Conservation (phyloP, 2,888 invertebrate genomes). For the Athripsodes cinereus region DNA sequence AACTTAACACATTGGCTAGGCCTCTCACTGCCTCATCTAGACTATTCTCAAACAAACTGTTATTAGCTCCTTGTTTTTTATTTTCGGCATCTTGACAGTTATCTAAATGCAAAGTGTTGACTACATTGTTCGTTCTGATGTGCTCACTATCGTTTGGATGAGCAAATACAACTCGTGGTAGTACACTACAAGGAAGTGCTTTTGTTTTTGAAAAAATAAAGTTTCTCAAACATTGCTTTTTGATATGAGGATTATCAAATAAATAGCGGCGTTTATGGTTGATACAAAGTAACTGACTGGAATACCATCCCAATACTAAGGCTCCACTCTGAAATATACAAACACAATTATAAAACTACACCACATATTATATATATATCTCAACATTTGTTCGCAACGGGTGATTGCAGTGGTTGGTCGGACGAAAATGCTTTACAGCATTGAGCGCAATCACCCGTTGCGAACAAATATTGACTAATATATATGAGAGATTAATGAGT, state of each 20-base stretch:
- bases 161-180: slow-evolving; percentile 30
- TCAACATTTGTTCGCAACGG: neutral
- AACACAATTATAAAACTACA: no score
- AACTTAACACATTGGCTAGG: slow-evolving; percentile 51
- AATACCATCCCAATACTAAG: slow-evolving; percentile 56
- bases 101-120: neutral
- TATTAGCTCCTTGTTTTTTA: neutral
- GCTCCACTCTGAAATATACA: slow-evolving; percentile 49
- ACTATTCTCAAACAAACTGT: neutral
- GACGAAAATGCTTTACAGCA: no score
- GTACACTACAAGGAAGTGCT: slow-evolving; percentile 24
- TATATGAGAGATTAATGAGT: no score
- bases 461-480: no score
- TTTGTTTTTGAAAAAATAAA: slow-evolving; percentile 25
- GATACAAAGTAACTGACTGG: slow-evolving; percentile 50
- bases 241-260: neutral
- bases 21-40: slow-evolving; percentile 32
- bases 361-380: neutral
- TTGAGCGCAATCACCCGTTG: no score
- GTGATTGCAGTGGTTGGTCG: no score
- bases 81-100: neutral
- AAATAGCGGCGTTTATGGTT: slow-evolving; percentile 30
- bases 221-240: slow-evolving; percentile 19
- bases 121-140: neutral
- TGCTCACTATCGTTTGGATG: slow-evolving; percentile 6